Base-by-base conservation (phyloP, 2,888 invertebrate species). In the Polydrusus pterygomalis region DNA sequence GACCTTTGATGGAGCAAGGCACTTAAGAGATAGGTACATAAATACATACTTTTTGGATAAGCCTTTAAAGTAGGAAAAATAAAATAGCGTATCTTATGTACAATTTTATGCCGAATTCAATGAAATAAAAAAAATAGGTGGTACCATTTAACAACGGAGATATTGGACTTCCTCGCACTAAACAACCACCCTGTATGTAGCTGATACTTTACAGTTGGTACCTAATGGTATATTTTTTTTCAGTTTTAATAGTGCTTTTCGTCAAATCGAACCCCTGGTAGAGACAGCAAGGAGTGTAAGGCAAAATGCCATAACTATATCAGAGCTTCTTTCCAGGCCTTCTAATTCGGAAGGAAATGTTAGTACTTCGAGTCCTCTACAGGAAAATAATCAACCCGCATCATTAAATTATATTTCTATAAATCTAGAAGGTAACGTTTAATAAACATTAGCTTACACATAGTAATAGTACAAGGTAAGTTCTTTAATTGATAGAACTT, bases 191-290 rank as follows among this genome's bases (percentile, higher is more conserved):
- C n/a, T n/a, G n/a, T n/a, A n/a, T n/a, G n/a, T n/a, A n/a, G 25
- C 25, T 25, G 1, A 25, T 25, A 25, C 2, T 25, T 25, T 25
- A 25, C 25, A 25, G 25, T 25, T 6, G 8, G 34, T 34, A 34
- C 8, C 8, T 34, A 2, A 30, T 2, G 2, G 7, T 2, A 30
- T 2, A 6, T 34, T 15, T 58, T 54, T 13, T 56, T 64, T 43
- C 58, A 87, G 86, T 78, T 81, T 87, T 34, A 85, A 84, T 20
- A 86, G 84, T 80, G 87, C 87, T 18, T 85, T 93, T 77, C 89
- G 92, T 82, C 92, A 91, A 86, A 91, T 92, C 67, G 89, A 92
- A 81, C 92, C 92, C n/a, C 87, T 92, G 7, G 91, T 93, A 13
- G 91, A 92, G 86, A 89, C 91, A 83, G 91, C 91, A 64, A 88